Evolutionary conservation across 2,113 vertebrate genomes (phyloP).

Genomic region (Orientallactaga bullata): DNA sequence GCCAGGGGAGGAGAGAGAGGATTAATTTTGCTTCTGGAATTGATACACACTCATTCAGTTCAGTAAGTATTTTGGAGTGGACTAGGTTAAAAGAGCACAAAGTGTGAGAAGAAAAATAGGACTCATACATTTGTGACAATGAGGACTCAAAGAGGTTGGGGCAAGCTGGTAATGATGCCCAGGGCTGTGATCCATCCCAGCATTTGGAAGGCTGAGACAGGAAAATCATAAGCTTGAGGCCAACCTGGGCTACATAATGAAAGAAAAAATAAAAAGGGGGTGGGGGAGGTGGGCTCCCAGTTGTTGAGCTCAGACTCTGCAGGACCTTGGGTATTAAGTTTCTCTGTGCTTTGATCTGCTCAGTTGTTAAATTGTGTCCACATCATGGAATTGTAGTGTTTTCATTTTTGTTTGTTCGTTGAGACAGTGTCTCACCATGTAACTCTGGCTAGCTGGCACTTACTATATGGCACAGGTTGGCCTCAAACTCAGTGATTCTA

Average conservation of each 20-base stretch:
- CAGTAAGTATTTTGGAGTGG: slow-evolving; percentile 54
- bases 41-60: slow-evolving; percentile 69
- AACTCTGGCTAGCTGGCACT: not conserved
- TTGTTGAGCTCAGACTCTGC: not conserved
- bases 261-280: not conserved
- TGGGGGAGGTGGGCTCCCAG: not conserved
- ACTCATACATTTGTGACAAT: not conserved
- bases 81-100: slow-evolving; percentile 16
- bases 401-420: not conserved
- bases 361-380: not conserved
- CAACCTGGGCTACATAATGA: not conserved
- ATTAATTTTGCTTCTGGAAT: slow-evolving; percentile 65
- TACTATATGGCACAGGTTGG: not conserved
- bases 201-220: not conserved
- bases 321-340: not conserved
- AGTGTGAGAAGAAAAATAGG: not conserved
- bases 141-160: not conserved
- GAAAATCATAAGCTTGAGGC: not conserved
- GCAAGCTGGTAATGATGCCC: not conserved
- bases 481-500: not conserved
- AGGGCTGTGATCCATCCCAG: not conserved
- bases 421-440: not conserved
- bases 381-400: not conserved
- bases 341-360: not conserved
- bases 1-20: slow-evolving; percentile 49